Conservation (phyloP, 2,888 invertebrate genomes). For the Leucophenga maculata region DNA sequence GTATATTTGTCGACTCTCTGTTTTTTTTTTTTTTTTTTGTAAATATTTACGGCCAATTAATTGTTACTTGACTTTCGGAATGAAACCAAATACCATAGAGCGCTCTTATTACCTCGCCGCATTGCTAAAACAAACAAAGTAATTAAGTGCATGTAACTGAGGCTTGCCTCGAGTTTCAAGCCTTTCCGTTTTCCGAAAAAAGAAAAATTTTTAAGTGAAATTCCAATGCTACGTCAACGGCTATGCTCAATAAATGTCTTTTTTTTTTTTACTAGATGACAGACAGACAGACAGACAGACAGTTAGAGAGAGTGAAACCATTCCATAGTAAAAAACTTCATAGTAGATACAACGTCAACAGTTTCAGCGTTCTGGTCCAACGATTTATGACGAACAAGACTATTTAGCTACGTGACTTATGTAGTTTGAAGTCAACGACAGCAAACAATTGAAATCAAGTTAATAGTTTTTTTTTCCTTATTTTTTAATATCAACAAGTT, state of each 20-base stretch:
- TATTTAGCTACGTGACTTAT: constrained; percentile 57
- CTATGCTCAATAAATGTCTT: constrained; percentile 41
- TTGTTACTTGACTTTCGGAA: constrained; percentile 9
- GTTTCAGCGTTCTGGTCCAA: constrained; percentile 60
- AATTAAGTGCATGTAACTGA: constrained; percentile 55
- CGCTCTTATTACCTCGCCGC: not conserved
- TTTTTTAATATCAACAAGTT: constrained; percentile 29
- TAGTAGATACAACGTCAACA: constrained; percentile 45
- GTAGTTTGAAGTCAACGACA: constrained; percentile 18
- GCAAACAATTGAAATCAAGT: not conserved
- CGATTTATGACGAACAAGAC: constrained; percentile 61
- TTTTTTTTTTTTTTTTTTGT: not conserved
- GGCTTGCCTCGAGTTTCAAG: constrained; percentile 23
- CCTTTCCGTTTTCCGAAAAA: constrained; percentile 24
- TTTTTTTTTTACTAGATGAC: not conserved
- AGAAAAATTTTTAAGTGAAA: constrained; percentile 53
- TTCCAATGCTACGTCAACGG: constrained; percentile 46
- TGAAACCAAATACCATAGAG: too few species aligned
- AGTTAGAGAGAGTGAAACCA: constrained; percentile 41
- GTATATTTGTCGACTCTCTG: not conserved
- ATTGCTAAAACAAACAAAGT: constrained; percentile 57
- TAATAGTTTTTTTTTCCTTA: constrained; percentile 23
- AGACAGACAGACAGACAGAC: not conserved
- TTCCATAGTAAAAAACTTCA: not conserved
- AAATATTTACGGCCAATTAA: constrained; percentile 26